These are phyloP conservation scores for Steinernema scapterisci DNA, from an alignment of 2,888 invertebrate species.

Conservation along the genomic window DNA sequence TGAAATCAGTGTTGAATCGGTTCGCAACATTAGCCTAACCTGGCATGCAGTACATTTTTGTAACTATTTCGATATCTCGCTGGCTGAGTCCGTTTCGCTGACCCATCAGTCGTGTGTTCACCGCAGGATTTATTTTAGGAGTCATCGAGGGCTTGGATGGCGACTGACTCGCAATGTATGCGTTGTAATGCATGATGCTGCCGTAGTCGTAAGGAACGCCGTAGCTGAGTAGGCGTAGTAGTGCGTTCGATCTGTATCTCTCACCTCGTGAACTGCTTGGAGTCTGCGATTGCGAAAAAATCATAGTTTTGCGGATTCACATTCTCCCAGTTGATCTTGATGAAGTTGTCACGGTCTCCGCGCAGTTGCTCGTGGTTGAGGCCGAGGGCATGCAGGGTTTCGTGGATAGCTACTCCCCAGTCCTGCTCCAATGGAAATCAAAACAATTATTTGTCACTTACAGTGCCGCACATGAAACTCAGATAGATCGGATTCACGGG, in stretches of 20 bases:
- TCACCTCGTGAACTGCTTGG: conserved; percentile 59
- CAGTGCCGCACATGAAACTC: conserved; percentile 62
- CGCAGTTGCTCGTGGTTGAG: conserved; percentile 64
- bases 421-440: conserved; percentile 35
- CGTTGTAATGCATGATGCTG: conserved; percentile 64
- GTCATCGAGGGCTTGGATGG: conserved; percentile 60
- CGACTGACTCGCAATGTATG: conserved; percentile 55
- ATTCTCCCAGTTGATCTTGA: conserved; percentile 62
- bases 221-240: conserved; percentile 40
- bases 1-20: background rate
- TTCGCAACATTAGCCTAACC: conserved; percentile 35
- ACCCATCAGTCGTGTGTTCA: conserved; percentile 55
- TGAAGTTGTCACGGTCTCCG: conserved; percentile 59
- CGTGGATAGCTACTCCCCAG: conserved; percentile 60
- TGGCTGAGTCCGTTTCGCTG: conserved; percentile 56
- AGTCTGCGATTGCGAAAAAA: conserved; percentile 61
- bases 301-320: conserved; percentile 66
- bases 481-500: conserved; percentile 64
- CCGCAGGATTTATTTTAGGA: conserved; percentile 46
- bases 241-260: conserved; percentile 22
- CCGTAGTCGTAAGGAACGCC: conserved; percentile 58
- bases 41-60: conserved; percentile 63
- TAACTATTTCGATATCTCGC: conserved; percentile 55
- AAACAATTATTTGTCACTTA: conserved; percentile 36
- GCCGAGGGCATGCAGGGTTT: conserved; percentile 64